These are phyloP conservation scores for Aelia acuminata DNA, from an alignment of 2,888 invertebrate species.

Conservation along the genomic window DNA sequence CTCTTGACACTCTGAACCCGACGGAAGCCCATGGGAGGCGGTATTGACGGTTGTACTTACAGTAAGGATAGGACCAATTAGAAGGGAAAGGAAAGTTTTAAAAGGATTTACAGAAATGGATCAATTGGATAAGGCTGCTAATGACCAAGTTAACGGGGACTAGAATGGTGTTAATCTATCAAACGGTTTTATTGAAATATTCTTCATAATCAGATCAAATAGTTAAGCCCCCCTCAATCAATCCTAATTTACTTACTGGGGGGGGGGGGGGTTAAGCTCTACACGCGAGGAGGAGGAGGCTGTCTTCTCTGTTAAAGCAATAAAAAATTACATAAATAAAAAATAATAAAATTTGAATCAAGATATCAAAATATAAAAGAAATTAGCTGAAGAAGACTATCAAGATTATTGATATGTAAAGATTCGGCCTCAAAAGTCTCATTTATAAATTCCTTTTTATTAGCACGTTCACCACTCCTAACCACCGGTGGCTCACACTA, in stretches of 20 bases:
- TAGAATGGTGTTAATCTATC: conserved; percentile 26
- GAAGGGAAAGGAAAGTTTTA: conserved; percentile 17
- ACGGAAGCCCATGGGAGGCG: background rate
- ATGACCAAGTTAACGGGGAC: background rate
- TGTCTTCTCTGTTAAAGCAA: background rate
- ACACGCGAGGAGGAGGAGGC: background rate
- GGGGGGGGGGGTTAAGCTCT: background rate
- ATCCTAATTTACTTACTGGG: background rate
- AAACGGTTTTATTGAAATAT: conserved; percentile 7
- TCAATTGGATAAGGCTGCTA: conserved; percentile 10
- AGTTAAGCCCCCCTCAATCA: background rate
- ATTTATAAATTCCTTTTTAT: too few relatives aligned
- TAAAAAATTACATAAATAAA: background rate
- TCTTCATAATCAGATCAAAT: background rate
- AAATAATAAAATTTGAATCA: too few relatives aligned
- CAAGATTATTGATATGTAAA: too few relatives aligned
- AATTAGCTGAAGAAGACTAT: too few relatives aligned
- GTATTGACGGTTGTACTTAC: background rate
- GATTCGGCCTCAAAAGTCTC: too few relatives aligned
- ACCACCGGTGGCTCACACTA: too few relatives aligned
- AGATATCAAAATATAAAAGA: too few relatives aligned
- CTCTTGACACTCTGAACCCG: background rate
- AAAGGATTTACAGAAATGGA: conserved; percentile 21
- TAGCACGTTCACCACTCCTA: too few relatives aligned
- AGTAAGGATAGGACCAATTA: conserved; percentile 10